A percentile compares a stretch with the other conserved stretches of the same genome.
Evolutionary conservation across 53 echinoderm and acorn worm genomes (phyloP).

Genomic region (Patiria pectinifera): DNA sequence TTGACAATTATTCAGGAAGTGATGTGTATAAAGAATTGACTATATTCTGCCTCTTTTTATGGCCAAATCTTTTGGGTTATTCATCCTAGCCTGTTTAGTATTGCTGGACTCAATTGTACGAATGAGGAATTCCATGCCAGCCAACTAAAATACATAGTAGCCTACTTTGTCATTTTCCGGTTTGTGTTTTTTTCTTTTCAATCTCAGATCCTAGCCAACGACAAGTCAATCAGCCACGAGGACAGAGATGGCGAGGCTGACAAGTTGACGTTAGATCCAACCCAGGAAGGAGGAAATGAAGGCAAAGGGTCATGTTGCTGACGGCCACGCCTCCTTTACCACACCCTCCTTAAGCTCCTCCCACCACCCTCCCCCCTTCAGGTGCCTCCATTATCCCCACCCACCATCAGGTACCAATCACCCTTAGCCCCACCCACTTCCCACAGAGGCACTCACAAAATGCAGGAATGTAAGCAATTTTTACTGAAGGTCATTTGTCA

Average conservation of each 20-base stretch:
- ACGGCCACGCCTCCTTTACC: constrained; percentile 28
- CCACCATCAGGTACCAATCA: not conserved
- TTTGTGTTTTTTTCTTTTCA: not conserved
- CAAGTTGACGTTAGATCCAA: constrained; percentile 67
- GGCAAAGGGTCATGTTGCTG: constrained; percentile 95
- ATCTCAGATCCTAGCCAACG: constrained; percentile 88
- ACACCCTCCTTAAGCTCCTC: not conserved
- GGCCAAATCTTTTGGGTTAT: too few species aligned
- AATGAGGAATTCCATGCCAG: too few species aligned
- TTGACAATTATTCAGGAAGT: too few species aligned
- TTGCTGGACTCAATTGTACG: too few species aligned
- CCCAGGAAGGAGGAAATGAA: constrained; percentile 58
- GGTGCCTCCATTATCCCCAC: not conserved
- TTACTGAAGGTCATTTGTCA: not conserved
- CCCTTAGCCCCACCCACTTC: not conserved
- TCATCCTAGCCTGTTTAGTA: too few species aligned
- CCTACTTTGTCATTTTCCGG: not conserved
- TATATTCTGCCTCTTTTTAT: too few species aligned
- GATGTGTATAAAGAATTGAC: too few species aligned
- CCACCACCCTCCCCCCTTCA: not conserved
- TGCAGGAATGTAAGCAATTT: not conserved
- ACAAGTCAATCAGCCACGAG: constrained; percentile 85
- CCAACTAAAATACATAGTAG: too few species aligned
- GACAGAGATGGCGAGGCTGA: constrained; percentile 80
- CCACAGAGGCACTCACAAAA: not conserved